Conservation (phyloP, 2,797 vertebrate species). For the Cuniculus paca region DNA sequence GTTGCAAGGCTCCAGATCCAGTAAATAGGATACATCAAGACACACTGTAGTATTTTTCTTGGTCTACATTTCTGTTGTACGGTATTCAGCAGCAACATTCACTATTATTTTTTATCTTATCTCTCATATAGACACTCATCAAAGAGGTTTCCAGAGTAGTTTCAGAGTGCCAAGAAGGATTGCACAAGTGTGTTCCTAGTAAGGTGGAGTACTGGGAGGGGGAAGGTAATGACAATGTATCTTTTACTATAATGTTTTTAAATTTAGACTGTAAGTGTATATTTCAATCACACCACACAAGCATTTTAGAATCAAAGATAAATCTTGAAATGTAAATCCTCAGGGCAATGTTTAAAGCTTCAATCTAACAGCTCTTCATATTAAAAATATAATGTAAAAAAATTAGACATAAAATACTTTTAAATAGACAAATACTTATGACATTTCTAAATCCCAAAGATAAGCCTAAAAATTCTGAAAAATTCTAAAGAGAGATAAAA, state of each 20-base stretch:
- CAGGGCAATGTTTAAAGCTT: background rate
- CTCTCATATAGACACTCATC: background rate
- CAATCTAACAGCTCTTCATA: background rate
- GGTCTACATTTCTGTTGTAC: background rate
- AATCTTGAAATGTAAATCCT: background rate
- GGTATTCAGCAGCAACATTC: background rate
- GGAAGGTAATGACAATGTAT: background rate
- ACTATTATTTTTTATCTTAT: background rate
- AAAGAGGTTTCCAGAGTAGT: background rate
- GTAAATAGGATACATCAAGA: background rate
- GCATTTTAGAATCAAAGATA: slow-evolving; percentile 13
- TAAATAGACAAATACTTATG: background rate
- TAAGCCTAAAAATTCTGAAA: background rate
- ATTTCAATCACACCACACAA: background rate
- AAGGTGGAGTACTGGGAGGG: background rate
- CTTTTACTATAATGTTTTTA: background rate
- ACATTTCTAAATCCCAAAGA: background rate
- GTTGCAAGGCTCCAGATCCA: background rate
- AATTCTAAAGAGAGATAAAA: slow-evolving; percentile 5
- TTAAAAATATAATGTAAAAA: slow-evolving; percentile 4
- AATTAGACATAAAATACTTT: slow-evolving; percentile 11
- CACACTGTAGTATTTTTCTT: background rate
- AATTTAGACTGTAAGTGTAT: background rate
- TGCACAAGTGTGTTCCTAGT: background rate
- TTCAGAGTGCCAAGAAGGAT: background rate